Evolutionary conservation across 2,797 vertebrate genomes (phyloP), one percentile per base, ranked within the genome.

Genomic region (Heterohyrax brucei): DNA sequence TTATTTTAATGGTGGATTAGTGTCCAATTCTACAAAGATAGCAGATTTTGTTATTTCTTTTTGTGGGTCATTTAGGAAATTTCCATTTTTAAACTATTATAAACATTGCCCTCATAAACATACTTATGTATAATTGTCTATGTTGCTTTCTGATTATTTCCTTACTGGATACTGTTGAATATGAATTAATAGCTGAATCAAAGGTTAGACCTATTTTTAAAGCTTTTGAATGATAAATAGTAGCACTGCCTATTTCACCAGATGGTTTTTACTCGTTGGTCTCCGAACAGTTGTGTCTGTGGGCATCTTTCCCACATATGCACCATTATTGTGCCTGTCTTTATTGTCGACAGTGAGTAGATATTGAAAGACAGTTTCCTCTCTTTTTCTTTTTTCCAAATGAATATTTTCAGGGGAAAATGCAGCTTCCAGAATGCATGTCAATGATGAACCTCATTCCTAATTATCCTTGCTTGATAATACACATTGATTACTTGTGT

Each of bases 401-500:
- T 89, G 66, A 97, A 95, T 90, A 46, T 0, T 81, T 73, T 87
- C 8, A 75, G 80, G 78, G 10, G 73, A 97, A 80, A 44, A 56
- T 89, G 50, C 68, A 75, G 78, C 81, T 96, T 93, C 24, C 89
- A 96, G 88, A 91, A 90, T 94, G 97, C 91, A 76, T 21, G 22
- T 94, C 94, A 97, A 59, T 75, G 93, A 46, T 83, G 96, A 96
- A 75, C 53, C 76, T 96, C 90, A 97, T 94, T 95, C 46, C 76
- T 97, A 91, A 96, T 98, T 96, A 96, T 93, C 94, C 95, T 94
- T 94, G 92, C 92, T 96, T 73, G 70, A 97, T 96, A 98, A 98
- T 96, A 81, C 91, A 92, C 95, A 86, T 96, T 98, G 98, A 98
- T 98, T 98, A 95, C 94, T 87, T 96, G 33, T 92, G 50, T 95